Conservation (phyloP, 2,888 invertebrate species). For the Tanypteryx hageni region DNA sequence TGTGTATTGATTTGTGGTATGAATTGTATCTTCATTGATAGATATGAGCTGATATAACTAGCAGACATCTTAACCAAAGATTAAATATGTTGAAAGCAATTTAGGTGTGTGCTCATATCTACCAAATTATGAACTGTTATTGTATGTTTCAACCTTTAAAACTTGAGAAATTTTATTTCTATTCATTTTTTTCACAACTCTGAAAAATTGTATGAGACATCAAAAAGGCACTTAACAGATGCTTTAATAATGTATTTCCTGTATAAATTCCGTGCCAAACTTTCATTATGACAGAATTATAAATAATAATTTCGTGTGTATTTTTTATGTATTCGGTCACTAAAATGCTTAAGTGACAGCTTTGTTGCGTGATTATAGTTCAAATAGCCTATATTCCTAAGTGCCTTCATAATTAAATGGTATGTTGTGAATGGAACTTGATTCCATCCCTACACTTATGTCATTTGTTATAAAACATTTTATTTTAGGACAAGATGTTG, state of each 20-base stretch:
- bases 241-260: not conserved
- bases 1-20: not conserved
- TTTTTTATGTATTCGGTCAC: too few relatives aligned
- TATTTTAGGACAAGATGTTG: not conserved
- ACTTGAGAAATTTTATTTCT: not conserved
- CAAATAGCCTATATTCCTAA: not conserved
- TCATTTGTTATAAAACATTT: not conserved
- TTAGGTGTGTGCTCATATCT: not conserved
- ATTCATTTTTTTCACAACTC: not conserved
- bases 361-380: not conserved
- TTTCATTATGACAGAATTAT: not conserved
- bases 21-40: not conserved
- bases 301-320: not conserved
- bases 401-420: conserved; percentile 44
- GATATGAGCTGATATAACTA: not conserved
- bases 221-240: not conserved
- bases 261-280: not conserved
- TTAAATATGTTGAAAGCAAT: not conserved
- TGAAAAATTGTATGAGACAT: not conserved
- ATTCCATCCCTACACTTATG: not conserved
- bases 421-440: conserved; percentile 11
- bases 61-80: not conserved
- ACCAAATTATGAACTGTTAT: not conserved
- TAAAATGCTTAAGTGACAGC: not conserved
- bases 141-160: not conserved